Evolutionary conservation across 1,140 invertebrate species (phyloP).

Genomic region (Tetramorium simillimum): DNA sequence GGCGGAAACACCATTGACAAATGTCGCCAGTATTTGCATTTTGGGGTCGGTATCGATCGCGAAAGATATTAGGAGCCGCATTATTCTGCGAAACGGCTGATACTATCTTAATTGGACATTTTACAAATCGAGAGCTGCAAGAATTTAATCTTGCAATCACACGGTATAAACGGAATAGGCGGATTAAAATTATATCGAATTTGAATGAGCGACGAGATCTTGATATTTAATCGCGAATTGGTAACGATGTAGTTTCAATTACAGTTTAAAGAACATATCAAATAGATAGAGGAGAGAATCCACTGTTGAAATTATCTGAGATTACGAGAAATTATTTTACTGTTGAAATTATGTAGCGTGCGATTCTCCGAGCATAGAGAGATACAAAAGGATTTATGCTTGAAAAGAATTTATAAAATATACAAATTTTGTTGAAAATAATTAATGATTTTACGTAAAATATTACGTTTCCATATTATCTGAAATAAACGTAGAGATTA

Average conservation of each 20-base stretch:
- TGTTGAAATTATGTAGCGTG: not conserved
- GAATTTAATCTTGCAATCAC: not conserved
- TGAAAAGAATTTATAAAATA: not conserved
- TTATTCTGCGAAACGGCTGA: slow-evolving; percentile 12
- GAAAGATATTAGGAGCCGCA: slow-evolving; percentile 29
- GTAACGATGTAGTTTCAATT: not conserved
- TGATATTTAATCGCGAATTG: slow-evolving; percentile 13
- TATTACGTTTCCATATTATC: not conserved
- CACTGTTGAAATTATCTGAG: not conserved
- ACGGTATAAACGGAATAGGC: not conserved
- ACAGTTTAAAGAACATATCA: slow-evolving; percentile 3
- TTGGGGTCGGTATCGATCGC: slow-evolving; percentile 42
- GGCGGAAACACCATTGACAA: slow-evolving; percentile 52
- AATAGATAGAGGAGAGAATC: not conserved
- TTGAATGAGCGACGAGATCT: not conserved
- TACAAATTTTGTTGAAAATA: not conserved
- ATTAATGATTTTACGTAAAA: not conserved
- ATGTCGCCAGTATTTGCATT: slow-evolving; percentile 46
- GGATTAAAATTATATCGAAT: slow-evolving; percentile 40
- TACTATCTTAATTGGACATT: slow-evolving; percentile 50
- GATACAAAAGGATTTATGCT: not conserved
- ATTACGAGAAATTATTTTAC: too few species aligned
- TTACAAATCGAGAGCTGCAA: slow-evolving; percentile 30
- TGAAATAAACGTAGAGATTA: not conserved
- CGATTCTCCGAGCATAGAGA: not conserved